Evolutionary conservation across 1,140 invertebrate species (phyloP).

Genomic region (Tetramorium alpestre): DNA sequence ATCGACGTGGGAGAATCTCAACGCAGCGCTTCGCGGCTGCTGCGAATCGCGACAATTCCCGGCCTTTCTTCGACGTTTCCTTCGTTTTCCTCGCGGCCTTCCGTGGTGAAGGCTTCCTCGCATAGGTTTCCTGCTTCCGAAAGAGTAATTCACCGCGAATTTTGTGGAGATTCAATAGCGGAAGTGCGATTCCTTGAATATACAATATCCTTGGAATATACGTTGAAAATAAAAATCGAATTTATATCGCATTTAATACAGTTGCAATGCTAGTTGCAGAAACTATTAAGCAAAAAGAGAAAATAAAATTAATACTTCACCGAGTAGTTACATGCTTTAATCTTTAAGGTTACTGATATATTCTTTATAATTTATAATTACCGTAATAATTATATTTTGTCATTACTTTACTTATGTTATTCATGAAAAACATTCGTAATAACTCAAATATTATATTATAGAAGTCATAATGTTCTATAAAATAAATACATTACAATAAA

Average conservation of each 20-base stretch:
- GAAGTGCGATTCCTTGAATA: not conserved
- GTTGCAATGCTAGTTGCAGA: not conserved
- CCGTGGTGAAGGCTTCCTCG: not conserved
- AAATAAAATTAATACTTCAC: not conserved
- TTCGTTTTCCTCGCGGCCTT: conserved; percentile 54
- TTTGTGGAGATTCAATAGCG: not conserved
- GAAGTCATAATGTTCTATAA: not conserved
- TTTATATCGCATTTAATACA: not conserved
- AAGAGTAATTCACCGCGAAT: not conserved
- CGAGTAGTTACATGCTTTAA: not conserved
- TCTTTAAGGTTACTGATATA: not conserved
- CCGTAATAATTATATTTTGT: not conserved
- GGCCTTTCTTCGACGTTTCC: conserved; percentile 26
- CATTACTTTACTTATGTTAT: not conserved
- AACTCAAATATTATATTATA: not conserved
- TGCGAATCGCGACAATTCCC: conserved; percentile 47
- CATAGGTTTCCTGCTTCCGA: not conserved
- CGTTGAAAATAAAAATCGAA: not conserved
- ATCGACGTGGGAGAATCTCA: conserved; percentile 60
- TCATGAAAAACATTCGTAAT: not conserved
- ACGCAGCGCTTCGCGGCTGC: not conserved
- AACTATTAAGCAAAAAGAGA: not conserved
- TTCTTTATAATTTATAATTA: not conserved
- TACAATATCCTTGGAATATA: no score
- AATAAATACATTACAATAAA: not conserved